These are phyloP conservation scores for Xiphophorus couchianus DNA, from an alignment of 2,113 vertebrate species.

Conservation along the genomic window DNA sequence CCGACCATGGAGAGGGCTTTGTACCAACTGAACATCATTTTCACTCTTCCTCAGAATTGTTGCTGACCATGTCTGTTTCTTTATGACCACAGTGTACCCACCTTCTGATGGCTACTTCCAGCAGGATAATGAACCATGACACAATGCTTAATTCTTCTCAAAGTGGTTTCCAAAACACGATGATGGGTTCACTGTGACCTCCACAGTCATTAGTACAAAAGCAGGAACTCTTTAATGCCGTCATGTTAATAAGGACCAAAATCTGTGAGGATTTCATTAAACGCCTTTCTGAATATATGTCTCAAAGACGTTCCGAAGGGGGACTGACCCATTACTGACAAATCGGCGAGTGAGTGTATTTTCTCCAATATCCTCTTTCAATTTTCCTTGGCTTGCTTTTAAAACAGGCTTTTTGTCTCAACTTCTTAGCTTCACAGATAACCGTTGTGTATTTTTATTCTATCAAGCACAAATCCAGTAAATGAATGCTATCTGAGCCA, in stretches of 20 bases:
- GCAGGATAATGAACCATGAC: background rate
- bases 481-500: slow-evolving; percentile 32
- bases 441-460: slow-evolving; percentile 41
- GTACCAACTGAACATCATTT: background rate
- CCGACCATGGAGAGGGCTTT: background rate
- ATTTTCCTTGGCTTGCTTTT: slow-evolving; percentile 47
- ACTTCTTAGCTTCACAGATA: slow-evolving; percentile 14
- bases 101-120: background rate
- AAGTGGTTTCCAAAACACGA: too few relatives aligned
- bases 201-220: too few relatives aligned
- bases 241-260: too few relatives aligned
- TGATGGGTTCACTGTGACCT: too few relatives aligned
- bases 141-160: too few relatives aligned
- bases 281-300: too few relatives aligned
- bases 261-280: too few relatives aligned
- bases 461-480: slow-evolving; percentile 9
- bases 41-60: background rate
- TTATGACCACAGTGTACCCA: background rate
- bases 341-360: slow-evolving; percentile 12
- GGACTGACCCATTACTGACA: too few relatives aligned
- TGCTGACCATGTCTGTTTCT: background rate
- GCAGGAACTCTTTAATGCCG: too few relatives aligned
- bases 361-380: slow-evolving; percentile 22
- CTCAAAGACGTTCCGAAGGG: too few relatives aligned
- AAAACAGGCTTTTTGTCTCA: slow-evolving; percentile 34